Evolutionary conservation across 2,888 invertebrate species (phyloP), one percentile per base, ranked within the genome.

Genomic region (Furcula furcula): DNA sequence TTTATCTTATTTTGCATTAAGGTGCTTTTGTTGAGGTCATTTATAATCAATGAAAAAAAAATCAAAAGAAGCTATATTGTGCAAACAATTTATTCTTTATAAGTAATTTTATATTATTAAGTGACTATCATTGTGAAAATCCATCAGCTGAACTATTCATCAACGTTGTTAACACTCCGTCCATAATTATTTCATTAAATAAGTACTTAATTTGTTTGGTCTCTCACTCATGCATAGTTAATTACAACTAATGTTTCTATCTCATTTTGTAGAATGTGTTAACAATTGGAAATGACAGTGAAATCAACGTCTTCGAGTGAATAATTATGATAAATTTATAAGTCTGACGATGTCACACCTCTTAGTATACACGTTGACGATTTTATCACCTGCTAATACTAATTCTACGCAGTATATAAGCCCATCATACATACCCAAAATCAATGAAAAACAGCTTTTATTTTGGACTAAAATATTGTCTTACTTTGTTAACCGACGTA

Each of bases 161-260:
- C 43, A 48, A 63, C 65, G 68, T 76, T 76, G 67, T 77, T 76
- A 75, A 76, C 78, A 72, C 81, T 87, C 87, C 87, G 86, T 87
- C 86, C 86, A 83, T 69, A 64, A 34, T 65, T 69, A 71, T 71
- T 72, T 76, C 76, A 76, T 76, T 64, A 66, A 71, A 65, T 78
- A 80, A 81, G 87, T 87, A 87, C 86, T 87, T 87, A 87, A 87
- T 78, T 68, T 72, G 53, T 40, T 69, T 80, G 72, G 70, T 80
- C 68, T 75, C 66, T 61, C 60, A 55, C 38, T 49, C 48, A 55
- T 55, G 37, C 50, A 37, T 52, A 50, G 34, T 46, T 53, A 53
- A 56, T 55, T 59, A 39, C 48, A 29, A 36, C 42, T 40, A 36
- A 55, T 48, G 26, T 38, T 38, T 31, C 34, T 29, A 7, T 38